Conservation (phyloP, 2,888 invertebrate species). For the Calliopum simillimum region DNA sequence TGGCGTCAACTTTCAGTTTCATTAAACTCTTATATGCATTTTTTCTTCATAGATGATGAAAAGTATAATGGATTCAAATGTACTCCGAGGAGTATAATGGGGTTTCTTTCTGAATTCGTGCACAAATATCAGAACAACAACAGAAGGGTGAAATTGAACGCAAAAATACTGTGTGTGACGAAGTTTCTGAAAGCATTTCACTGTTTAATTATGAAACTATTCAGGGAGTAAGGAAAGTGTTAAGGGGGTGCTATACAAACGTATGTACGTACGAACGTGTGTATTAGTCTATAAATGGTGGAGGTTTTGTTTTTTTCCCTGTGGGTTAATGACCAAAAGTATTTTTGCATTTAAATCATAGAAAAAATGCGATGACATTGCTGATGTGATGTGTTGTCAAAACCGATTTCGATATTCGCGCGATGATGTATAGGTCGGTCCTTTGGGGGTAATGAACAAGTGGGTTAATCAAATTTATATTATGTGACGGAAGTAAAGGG, state of each 20-base stretch:
- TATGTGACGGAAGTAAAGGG: slow-evolving; percentile 20
- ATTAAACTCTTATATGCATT: slow-evolving; percentile 15
- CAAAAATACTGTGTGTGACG: background rate
- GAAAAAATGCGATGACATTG: background rate
- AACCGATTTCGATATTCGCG: no score
- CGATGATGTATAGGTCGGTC: slow-evolving; percentile 4
- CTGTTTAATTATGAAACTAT: slow-evolving; percentile 30
- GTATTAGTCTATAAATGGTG: no score
- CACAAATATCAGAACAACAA: background rate
- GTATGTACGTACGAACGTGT: no score
- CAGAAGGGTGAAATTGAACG: background rate
- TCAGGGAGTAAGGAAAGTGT: slow-evolving; percentile 1
- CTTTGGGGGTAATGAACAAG: slow-evolving; percentile 8
- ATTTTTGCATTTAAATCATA: slow-evolving; percentile 29
- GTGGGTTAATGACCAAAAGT: slow-evolving; percentile 10
- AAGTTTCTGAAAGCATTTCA: slow-evolving; percentile 32
- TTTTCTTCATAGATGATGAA: background rate
- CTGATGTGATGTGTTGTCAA: background rate
- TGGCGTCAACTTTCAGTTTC: slow-evolving; percentile 17
- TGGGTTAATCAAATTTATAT: slow-evolving; percentile 31
- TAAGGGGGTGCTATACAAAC: background rate
- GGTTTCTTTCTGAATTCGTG: background rate
- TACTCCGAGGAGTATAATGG: no score
- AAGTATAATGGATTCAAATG: slow-evolving; percentile 8
- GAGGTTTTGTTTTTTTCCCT: no score